Percentiles rank a stretch among this genome's conserved stretches.
Conservation (phyloP, 35 echinoderm and acorn worm genomes). For the Diadema setosum region DNA sequence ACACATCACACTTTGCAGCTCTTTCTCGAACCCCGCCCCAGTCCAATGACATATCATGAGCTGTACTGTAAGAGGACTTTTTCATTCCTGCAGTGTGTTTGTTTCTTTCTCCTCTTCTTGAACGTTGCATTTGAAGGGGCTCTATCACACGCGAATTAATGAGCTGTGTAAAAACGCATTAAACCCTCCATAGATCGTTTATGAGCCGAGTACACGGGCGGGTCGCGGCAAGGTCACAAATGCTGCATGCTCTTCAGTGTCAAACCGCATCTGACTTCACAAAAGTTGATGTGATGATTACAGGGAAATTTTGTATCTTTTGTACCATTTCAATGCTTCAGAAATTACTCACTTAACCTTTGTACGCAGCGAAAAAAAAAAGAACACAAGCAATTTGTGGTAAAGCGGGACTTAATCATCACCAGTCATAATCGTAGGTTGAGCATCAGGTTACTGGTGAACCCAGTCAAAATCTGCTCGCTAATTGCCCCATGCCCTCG, state of each 20-base stretch:
- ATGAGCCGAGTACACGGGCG: background rate
- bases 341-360: background rate
- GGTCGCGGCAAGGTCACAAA: background rate
- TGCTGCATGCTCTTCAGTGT: background rate
- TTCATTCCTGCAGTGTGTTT: too few species aligned
- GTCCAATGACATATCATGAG: too few species aligned
- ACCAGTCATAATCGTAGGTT: background rate
- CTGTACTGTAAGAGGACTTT: too few species aligned
- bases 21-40: too few species aligned
- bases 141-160: conserved; percentile 18
- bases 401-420: background rate
- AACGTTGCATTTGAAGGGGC: conserved; percentile 16
- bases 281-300: background rate
- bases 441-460: background rate
- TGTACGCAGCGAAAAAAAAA: background rate
- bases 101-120: background rate
- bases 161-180: background rate
- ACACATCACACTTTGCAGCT: too few species aligned
- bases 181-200: background rate
- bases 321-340: background rate
- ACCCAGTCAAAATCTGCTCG: background rate
- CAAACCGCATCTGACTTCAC: background rate
- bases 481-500: background rate
- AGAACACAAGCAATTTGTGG: background rate
- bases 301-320: background rate